Base-by-base conservation (phyloP, 2,888 invertebrate species). In the Dascillus cervinus region DNA sequence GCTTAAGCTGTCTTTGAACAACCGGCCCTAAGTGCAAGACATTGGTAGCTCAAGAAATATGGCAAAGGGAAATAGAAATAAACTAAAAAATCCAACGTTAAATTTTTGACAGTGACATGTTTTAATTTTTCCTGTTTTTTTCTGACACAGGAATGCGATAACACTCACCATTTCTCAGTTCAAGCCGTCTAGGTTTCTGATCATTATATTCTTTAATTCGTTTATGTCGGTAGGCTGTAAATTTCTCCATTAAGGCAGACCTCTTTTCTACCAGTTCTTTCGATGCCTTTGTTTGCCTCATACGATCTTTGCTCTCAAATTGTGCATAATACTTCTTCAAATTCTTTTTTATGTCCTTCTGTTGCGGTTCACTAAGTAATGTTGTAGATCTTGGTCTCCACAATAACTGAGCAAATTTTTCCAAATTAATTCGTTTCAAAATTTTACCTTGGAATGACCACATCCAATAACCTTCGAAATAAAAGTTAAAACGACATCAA, bases 341-440 rank as follows among this genome's bases (percentile, higher is more conserved):
- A 65, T 89, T 95, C 74, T 95, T 97, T 69, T 89, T 92, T 44
- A 95, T 89, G 20, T 97, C 94, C 70, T 92, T 85, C 54, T 94
- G 83, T 55, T 90, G 86, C 26, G 87, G 83, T 26, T 84, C 79
- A 0, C 79, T 65, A 2, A 99, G 73, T 14, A 94, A 72, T 14
- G 90, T 81, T 1, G 86, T 78, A 0, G 96, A 95, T 22, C 97
- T 74, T 11, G 98, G 98, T 46, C 98, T 75, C 97, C 97, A 98
- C 56, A 90, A 71, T 59, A 94, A 79, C 67, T 96, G 92, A 31
- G 91, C 90, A 64, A 98, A 95, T 27, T 83, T 82, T 52, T 95
- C 96, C 49, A 94, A 72, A 65, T 87, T 86, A 41, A 90, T 83
- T 53, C 95, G 72, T 47, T 79, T 76, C 25, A 88, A 60, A 38